phyloP scores from a whole-genome alignment of 2,113 vertebrate genomes.

The Nothobranchius furzeri region DNA sequence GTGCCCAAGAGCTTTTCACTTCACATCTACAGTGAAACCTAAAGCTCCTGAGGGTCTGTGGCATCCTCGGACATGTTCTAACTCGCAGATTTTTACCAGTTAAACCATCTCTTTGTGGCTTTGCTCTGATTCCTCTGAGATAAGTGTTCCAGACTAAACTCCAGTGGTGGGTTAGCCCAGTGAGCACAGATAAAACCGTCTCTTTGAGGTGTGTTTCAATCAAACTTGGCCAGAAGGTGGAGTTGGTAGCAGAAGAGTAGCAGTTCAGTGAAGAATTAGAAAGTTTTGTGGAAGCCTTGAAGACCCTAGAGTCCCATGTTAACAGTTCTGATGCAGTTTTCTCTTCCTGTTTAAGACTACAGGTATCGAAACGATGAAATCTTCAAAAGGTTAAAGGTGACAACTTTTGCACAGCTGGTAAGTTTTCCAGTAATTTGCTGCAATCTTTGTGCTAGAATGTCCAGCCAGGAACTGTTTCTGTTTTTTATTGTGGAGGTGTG shows the following conservation, averaged over 20 bases:
- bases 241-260: constrained; percentile 13
- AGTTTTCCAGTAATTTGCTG: constrained; percentile 29
- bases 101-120: too few relatives aligned
- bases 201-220: background rate
- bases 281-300: constrained; percentile 33
- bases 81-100: too few relatives aligned
- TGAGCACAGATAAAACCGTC: constrained; percentile 31
- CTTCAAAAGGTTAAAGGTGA: constrained; percentile 94
- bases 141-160: too few relatives aligned
- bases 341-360: constrained; percentile 82
- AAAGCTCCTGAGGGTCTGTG: too few relatives aligned
- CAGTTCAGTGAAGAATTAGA: constrained; percentile 69
- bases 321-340: background rate
- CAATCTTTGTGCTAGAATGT: background rate
- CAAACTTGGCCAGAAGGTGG: constrained; percentile 11
- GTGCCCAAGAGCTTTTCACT: too few relatives aligned
- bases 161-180: too few relatives aligned
- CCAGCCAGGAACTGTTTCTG: background rate
- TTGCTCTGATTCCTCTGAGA: too few relatives aligned
- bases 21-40: too few relatives aligned
- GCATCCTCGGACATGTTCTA: too few relatives aligned
- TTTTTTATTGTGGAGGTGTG: background rate
- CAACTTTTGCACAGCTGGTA: constrained; percentile 95
- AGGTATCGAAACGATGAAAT: constrained; percentile 95
- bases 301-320: constrained; percentile 22